phyloP scores from a whole-genome alignment of 2,888 invertebrate genomes.

The Germaria angustata region DNA sequence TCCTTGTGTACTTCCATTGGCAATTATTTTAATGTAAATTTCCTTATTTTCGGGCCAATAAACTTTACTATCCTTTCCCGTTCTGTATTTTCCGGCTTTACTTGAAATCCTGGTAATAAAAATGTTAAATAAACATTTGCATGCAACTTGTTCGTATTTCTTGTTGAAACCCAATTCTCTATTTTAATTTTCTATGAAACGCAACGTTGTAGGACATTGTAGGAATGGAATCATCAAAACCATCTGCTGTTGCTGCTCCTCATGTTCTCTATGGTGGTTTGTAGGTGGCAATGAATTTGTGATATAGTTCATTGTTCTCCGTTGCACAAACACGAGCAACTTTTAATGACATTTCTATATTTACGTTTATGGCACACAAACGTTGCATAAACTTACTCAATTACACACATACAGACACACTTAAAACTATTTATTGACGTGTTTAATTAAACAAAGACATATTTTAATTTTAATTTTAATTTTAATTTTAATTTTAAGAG shows the following conservation, averaged over 20 bases:
- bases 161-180: conserved; percentile 34
- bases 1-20: not conserved
- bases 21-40: conserved; percentile 28
- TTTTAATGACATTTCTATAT: conserved; percentile 14
- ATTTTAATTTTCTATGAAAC: conserved; percentile 5
- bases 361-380: conserved; percentile 4
- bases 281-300: conserved; percentile 35
- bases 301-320: conserved; percentile 30
- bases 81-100: not conserved
- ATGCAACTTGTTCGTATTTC: conserved; percentile 35
- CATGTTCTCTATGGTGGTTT: conserved; percentile 9
- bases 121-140: conserved; percentile 35
- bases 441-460: no score
- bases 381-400: not conserved
- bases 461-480: no score
- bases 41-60: conserved; percentile 45
- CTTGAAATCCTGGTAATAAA: conserved; percentile 28
- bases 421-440: not conserved
- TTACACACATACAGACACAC: not conserved
- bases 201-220: not conserved
- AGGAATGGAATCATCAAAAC: not conserved
- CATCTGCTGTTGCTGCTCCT: not conserved
- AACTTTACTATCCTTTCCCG: conserved; percentile 17
- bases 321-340: conserved; percentile 2
- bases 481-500: no score